Evolutionary conservation across 2,888 invertebrate genomes (phyloP), one percentile per base, ranked within the genome.

Genomic region (Piscicola geometra): DNA sequence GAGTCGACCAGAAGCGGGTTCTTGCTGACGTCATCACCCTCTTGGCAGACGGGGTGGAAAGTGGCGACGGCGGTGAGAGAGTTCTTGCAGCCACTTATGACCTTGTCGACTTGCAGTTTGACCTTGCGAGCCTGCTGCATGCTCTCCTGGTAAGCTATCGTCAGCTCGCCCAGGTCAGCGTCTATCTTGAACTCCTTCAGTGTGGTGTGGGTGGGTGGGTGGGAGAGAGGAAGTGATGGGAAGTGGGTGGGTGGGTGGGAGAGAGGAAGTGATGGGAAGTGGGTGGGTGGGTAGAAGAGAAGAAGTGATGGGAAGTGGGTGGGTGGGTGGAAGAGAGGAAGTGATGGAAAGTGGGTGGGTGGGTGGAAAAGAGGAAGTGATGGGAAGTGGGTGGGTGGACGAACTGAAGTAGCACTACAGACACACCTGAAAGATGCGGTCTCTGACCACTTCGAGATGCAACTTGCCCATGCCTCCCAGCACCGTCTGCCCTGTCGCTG

Each of bases 401-500:
- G n/a, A n/a, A n/a, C n/a, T n/a, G n/a, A n/a, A n/a, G n/a, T n/a
- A n/a, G n/a, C n/a, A n/a, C n/a, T n/a, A 28, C 71, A 25, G 28
- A 41, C 64, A 33, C 33, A 76, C 76, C 67, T 90, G 90, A 67
- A 89, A 85, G 71, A 99, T 90, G 30, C 98, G 89, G 80, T 96
- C 93, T 83, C 91, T 92, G 56, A 97, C 91, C 77, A 97, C 83
- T 75, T 99, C 97, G 78, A 99, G 88, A 84, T 99, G 99, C 0
- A 99, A 88, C 85, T 99, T 97, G 0, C 99, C 99, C 98, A 98
- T 98, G 21, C 97, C 94, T 82, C 76, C 80, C 84, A 84, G 76
- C 30, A 95, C 90, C 0, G 91, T 92, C 87, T 97, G 95, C 0
- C 92, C 93, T 0, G 92, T 92, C 78, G 93, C 93, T 1, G 88